phyloP scores from a whole-genome alignment of 2,888 invertebrate genomes.

The Steinernema hermaphroditum region DNA sequence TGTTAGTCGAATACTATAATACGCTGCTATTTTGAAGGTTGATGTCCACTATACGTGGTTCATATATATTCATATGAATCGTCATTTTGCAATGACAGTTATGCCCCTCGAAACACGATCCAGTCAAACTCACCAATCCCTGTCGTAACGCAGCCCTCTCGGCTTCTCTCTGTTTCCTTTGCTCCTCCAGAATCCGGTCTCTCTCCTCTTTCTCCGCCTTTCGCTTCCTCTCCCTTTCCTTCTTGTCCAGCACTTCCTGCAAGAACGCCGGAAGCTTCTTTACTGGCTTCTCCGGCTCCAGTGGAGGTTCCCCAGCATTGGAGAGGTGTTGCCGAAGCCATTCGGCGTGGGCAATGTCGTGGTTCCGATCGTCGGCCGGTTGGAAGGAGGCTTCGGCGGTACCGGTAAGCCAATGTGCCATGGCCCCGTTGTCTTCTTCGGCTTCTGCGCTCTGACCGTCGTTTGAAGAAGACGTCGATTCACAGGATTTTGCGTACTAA shows the following conservation, averaged over 20 bases:
- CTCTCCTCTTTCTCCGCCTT: conserved; percentile 10
- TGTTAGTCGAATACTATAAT: too few relatives aligned
- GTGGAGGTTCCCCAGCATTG: not conserved
- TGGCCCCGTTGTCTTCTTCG: not conserved
- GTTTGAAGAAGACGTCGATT: not conserved
- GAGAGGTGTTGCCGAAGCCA: conserved; percentile 7
- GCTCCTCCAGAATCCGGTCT: not conserved
- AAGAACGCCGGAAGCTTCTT: conserved; percentile 1
- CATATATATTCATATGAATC: too few relatives aligned
- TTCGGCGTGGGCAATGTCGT: conserved; percentile 4
- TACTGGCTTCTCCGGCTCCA: not conserved
- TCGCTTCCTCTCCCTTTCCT: not conserved
- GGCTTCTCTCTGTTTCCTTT: not conserved
- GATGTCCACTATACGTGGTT: too few relatives aligned
- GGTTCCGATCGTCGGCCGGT: not conserved
- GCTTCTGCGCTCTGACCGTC: not conserved
- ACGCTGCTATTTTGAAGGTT: too few relatives aligned
- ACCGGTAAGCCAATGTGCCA: conserved; percentile 20
- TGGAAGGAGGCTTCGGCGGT: conserved; percentile 12
- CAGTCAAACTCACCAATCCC: conserved; percentile 3
- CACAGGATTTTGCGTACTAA: conserved; percentile 25
- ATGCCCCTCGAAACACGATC: too few relatives aligned
- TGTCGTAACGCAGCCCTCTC: conserved; percentile 6
- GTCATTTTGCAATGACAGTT: too few relatives aligned
- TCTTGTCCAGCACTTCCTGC: conserved; percentile 15